These are phyloP conservation scores for Drosophila pegasa DNA, from an alignment of 2,888 invertebrate species.

Conservation along the genomic window DNA sequence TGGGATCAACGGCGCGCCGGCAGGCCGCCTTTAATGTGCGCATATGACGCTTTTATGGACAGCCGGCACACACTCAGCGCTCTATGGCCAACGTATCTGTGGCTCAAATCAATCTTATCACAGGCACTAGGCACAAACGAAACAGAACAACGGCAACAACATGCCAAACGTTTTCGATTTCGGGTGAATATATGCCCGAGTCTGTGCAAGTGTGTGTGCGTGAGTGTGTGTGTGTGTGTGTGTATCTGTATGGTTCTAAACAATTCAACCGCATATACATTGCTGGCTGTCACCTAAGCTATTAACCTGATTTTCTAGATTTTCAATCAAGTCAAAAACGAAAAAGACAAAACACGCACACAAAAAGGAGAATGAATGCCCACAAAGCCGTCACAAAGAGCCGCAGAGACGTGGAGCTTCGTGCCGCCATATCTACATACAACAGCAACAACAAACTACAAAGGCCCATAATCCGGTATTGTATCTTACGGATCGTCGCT, in stretches of 20 bases:
- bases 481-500: conserved; percentile 77
- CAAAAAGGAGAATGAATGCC: conserved; percentile 62
- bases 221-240: conserved; percentile 10
- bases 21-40: conserved; percentile 70
- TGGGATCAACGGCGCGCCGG: conserved; percentile 36
- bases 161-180: conserved; percentile 51
- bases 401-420: conserved; percentile 69
- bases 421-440: conserved; percentile 78
- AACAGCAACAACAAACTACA: conserved; percentile 52
- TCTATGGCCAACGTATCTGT: conserved; percentile 58
- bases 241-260: conserved; percentile 59
- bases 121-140: conserved; percentile 40
- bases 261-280: conserved; percentile 80
- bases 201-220: background rate
- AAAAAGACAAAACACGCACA: conserved; percentile 63
- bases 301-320: conserved; percentile 83
- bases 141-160: conserved; percentile 35
- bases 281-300: conserved; percentile 82
- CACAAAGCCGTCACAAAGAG: conserved; percentile 74
- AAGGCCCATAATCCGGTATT: conserved; percentile 78
- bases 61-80: conserved; percentile 39
- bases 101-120: conserved; percentile 81
- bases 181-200: conserved; percentile 3
- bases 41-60: conserved; percentile 64
- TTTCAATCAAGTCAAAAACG: conserved; percentile 80